A percentile compares a stretch with the other conserved stretches of the same genome.
These are phyloP conservation scores for Apodemia hepburni DNA, from an alignment of 2,888 invertebrate species.

Conservation along the genomic window DNA sequence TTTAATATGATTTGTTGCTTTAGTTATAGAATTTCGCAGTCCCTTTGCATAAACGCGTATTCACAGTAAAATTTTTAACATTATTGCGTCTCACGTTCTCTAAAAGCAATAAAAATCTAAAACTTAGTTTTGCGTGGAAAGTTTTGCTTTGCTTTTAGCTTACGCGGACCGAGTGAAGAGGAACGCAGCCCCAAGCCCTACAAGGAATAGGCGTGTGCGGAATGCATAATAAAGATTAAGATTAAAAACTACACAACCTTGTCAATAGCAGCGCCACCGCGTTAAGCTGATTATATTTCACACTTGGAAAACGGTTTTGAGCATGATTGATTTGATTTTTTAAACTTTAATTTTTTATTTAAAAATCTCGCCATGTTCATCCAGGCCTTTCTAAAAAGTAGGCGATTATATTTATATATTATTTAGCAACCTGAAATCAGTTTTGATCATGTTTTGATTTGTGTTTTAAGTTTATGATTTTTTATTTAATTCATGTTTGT, in stretches of 20 bases:
- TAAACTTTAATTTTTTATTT: no score
- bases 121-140: constrained; percentile 70
- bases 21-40: not conserved
- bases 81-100: constrained; percentile 72
- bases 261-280: constrained; percentile 58
- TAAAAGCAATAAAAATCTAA: constrained; percentile 75
- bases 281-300: constrained; percentile 24
- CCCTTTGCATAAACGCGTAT: constrained; percentile 27
- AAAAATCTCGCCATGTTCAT: no score
- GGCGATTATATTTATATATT: no score
- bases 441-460: no score
- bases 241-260: constrained; percentile 77
- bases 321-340: not conserved
- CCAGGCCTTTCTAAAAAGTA: no score
- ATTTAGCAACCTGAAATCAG: no score
- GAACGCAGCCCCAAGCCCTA: constrained; percentile 63
- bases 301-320: not conserved
- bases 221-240: constrained; percentile 75
- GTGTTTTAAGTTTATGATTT: no score
- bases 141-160: constrained; percentile 66
- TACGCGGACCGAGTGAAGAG: constrained; percentile 54
- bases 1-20: constrained; percentile 6
- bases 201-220: constrained; percentile 76
- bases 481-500: no score
- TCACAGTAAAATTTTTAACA: constrained; percentile 61